Percentiles rank a stretch among this genome's conserved stretches.
Conservation (phyloP, 2,888 invertebrate genomes). For the Torymus auratus region DNA sequence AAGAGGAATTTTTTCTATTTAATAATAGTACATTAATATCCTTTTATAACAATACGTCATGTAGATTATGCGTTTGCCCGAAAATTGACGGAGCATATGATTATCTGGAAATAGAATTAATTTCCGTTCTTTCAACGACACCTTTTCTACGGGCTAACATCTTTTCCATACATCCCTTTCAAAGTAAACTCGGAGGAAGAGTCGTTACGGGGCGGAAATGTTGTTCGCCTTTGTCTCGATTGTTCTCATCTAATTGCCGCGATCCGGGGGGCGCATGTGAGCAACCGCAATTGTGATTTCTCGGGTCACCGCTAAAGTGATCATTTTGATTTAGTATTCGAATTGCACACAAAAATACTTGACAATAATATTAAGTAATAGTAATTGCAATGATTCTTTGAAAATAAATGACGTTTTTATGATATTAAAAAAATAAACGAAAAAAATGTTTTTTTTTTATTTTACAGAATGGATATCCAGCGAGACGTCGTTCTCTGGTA, state of each 20-base stretch:
- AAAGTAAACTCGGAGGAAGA: conserved; percentile 51
- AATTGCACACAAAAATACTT: neutral
- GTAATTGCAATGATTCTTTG: neutral
- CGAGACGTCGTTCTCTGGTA: conserved; percentile 95
- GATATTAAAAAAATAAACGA: neutral
- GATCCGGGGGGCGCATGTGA: neutral
- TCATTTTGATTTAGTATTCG: neutral
- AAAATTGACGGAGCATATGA: neutral
- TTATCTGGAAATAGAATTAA: neutral
- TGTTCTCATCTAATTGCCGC: conserved; percentile 46
- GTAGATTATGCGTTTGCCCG: no score
- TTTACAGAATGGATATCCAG: conserved; percentile 96
- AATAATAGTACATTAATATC: no score
- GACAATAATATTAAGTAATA: neutral
- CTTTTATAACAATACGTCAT: no score
- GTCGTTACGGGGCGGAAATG: conserved; percentile 53
- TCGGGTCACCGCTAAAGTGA: conserved; percentile 9
- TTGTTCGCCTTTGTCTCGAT: conserved; percentile 23
- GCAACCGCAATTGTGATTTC: conserved; percentile 16
- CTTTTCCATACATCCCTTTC: conserved; percentile 65
- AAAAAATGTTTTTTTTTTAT: conserved; percentile 60
- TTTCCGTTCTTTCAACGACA: conserved; percentile 18
- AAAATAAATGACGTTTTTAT: neutral
- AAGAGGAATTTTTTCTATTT: no score
- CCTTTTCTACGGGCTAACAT: neutral